Evolutionary conservation across 2,113 vertebrate species (phyloP).

Genomic region (Brevimyrus niger): DNA sequence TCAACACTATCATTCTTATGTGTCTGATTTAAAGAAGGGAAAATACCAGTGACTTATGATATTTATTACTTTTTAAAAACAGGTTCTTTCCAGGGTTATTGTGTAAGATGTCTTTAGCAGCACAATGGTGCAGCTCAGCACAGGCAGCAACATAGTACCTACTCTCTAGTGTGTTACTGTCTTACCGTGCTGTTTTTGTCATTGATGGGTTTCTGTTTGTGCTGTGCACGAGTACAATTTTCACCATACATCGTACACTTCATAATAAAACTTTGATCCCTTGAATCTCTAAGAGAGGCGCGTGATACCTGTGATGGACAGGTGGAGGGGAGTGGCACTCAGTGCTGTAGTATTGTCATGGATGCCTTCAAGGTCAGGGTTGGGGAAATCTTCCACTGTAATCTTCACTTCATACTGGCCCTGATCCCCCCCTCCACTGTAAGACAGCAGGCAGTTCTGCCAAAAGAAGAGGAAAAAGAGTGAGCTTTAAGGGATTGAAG

Average conservation of each 20-base stretch:
- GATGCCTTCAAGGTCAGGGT: background rate
- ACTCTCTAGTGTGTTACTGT: too few species aligned
- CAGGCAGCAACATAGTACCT: too few species aligned
- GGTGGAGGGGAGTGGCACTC: conserved; percentile 50
- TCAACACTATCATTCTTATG: background rate
- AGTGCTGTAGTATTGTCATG: conserved; percentile 34
- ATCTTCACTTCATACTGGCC: conserved; percentile 51
- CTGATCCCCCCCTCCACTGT: conserved; percentile 39
- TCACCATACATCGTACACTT: background rate
- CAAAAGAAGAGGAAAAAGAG: conserved; percentile 22
- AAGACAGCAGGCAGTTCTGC: conserved; percentile 44
- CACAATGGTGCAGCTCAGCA: background rate
- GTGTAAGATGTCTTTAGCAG: background rate
- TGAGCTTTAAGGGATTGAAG: too few species aligned
- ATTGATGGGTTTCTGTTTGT: background rate
- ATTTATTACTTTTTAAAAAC: too few species aligned
- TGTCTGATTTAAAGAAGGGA: background rate
- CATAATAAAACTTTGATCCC: background rate
- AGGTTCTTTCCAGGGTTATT: background rate
- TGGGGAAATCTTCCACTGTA: conserved; percentile 52
- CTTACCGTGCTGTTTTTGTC: too few species aligned
- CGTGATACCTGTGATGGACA: conserved; percentile 51
- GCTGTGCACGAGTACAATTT: background rate
- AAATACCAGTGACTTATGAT: background rate
- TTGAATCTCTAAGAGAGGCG: background rate